phyloP scores from a whole-genome alignment of 37 sponge, comb jelly and placozoan species.

The Aplysina aerophoba region DNA sequence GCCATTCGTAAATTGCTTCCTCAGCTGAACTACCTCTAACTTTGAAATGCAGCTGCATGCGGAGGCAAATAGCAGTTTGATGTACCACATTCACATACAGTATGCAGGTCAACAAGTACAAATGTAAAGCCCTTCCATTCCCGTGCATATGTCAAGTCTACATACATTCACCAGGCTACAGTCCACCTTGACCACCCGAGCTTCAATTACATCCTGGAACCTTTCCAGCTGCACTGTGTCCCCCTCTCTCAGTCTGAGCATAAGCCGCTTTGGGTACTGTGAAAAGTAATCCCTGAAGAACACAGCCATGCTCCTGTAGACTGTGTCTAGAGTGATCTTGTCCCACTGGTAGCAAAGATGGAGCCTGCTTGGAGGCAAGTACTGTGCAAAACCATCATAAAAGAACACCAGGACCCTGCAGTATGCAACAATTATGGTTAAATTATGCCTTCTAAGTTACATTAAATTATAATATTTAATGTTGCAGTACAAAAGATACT shows the following conservation, averaged over 20 bases:
- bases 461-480: too few relatives aligned
- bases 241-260: slow-evolving; percentile 24
- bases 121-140: not conserved
- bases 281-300: slow-evolving; percentile 16
- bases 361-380: slow-evolving; percentile 14
- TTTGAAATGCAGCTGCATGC: too few relatives aligned
- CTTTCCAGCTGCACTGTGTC: slow-evolving; percentile 40
- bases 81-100: not conserved
- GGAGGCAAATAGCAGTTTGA: too few relatives aligned
- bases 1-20: slow-evolving; percentile 33
- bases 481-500: too few relatives aligned
- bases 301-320: not conserved
- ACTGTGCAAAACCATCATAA: slow-evolving; percentile 62
- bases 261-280: slow-evolving; percentile 22
- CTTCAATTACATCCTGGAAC: slow-evolving; percentile 13
- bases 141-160: not conserved
- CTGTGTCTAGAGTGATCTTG: not conserved
- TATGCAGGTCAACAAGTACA: not conserved
- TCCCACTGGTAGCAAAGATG: slow-evolving; percentile 24
- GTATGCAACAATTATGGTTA: not conserved
- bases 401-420: slow-evolving; percentile 46
- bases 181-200: slow-evolving; percentile 42
- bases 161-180: slow-evolving; percentile 50
- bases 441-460: too few relatives aligned
- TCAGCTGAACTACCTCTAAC: too few relatives aligned